Evolutionary conservation across 2,888 invertebrate species (phyloP).

Genomic region (Andrena praecox): DNA sequence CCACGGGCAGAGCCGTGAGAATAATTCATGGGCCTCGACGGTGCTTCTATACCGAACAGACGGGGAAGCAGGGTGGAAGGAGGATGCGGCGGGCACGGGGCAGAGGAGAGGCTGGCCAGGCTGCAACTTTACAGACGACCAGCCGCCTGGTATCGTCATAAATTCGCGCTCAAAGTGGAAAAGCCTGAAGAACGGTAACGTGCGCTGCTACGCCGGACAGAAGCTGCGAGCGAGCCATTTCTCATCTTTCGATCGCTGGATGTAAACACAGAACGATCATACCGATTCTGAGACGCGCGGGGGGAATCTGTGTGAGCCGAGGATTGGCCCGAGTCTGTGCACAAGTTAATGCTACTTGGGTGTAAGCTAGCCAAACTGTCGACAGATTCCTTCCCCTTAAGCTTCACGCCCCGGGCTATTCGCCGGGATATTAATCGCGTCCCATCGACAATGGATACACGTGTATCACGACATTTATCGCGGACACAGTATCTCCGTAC

Average conservation of each 20-base stretch:
- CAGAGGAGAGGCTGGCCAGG: conserved; percentile 22
- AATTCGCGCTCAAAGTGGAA: conserved; percentile 72
- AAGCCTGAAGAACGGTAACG: conserved; percentile 56
- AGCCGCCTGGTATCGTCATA: conserved; percentile 66
- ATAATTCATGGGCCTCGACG: conserved; percentile 82
- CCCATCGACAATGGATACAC: conserved; percentile 1
- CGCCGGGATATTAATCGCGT: conserved; percentile 22
- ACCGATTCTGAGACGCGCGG: too few species aligned
- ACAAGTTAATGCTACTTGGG: too few species aligned
- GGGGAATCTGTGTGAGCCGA: too few species aligned
- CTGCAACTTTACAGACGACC: conserved; percentile 52
- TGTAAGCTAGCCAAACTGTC: neutral
- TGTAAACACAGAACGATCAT: too few species aligned
- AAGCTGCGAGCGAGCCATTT: conserved; percentile 8
- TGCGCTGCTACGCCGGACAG: conserved; percentile 11
- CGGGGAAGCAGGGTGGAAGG: conserved; percentile 35
- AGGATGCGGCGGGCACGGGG: conserved; percentile 30
- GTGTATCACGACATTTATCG: conserved; percentile 20
- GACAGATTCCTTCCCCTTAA: conserved; percentile 18
- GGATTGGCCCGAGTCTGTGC: too few species aligned
- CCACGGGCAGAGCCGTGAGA: conserved; percentile 84
- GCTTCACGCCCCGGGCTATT: neutral
- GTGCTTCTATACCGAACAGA: conserved; percentile 66
- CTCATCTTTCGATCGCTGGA: neutral
- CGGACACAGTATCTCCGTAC: conserved; percentile 27